Percentiles rank a stretch among this genome's conserved stretches.
Evolutionary conservation across 2,113 vertebrate genomes (phyloP).

Genomic region (Egretta garzetta): DNA sequence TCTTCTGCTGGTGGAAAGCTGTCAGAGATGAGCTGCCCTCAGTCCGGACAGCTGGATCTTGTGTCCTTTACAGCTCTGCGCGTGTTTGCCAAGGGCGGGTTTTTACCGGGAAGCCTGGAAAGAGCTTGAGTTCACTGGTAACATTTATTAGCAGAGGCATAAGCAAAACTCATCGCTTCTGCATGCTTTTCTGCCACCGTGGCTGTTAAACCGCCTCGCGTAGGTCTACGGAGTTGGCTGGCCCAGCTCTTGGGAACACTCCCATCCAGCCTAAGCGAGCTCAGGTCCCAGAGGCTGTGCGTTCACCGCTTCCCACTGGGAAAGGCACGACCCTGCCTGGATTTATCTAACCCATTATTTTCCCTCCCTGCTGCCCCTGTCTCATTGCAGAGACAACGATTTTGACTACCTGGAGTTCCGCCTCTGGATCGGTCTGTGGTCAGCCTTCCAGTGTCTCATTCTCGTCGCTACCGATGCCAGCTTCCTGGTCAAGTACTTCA

Average conservation of each 20-base stretch:
- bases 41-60: no score
- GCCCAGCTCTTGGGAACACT: background rate
- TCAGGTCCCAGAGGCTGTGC: background rate
- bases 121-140: no score
- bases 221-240: background rate
- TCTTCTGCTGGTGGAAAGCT: no score
- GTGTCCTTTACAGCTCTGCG: no score
- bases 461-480: constrained; percentile 95
- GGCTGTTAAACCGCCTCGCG: fast-evolving
- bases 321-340: background rate
- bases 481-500: constrained; percentile 97
- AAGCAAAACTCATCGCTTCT: background rate
- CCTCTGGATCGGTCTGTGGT: constrained; percentile 98
- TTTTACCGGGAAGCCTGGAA: no score
- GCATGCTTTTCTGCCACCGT: background rate
- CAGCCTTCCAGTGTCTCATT: constrained; percentile 90
- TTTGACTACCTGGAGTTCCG: constrained; percentile 98
- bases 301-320: background rate
- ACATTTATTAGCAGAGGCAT: no score
- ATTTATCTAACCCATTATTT: fast-evolving
- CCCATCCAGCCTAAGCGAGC: background rate
- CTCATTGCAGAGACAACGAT: constrained; percentile 82
- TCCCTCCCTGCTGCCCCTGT: background rate
- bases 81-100: no score
- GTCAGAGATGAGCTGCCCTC: no score